Conservation (phyloP, 1,140 invertebrate genomes). For the Mamestra configurata region DNA sequence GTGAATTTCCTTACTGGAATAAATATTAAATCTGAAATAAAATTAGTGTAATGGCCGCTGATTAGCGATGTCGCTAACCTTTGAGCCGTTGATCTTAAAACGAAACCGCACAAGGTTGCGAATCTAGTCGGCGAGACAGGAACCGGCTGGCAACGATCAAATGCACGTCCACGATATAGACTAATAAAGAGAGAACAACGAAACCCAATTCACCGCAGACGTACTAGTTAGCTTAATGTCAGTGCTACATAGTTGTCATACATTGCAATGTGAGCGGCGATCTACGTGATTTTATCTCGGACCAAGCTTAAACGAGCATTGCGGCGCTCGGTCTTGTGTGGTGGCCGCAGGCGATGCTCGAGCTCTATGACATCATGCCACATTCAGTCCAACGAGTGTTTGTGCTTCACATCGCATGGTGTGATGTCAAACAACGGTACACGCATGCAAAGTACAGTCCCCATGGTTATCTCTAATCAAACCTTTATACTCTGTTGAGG, state of each 20-base stretch:
- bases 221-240: conserved; percentile 5
- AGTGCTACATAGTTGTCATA: not conserved
- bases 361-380: conserved; percentile 21
- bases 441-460: conserved; percentile 6
- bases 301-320: not conserved
- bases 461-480: conserved; percentile 30
- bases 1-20: not conserved
- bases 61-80: conserved; percentile 40
- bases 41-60: conserved; percentile 7
- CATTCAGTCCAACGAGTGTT: conserved; percentile 4
- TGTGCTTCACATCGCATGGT: not conserved
- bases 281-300: conserved; percentile 14
- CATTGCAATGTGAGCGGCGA: conserved; percentile 23
- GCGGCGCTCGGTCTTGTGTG: not conserved
- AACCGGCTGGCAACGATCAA: not conserved
- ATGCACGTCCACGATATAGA: conserved; percentile 4
- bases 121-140: not conserved
- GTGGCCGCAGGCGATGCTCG: conserved; percentile 2
- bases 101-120: conserved; percentile 23
- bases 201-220: not conserved
- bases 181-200: conserved; percentile 27
- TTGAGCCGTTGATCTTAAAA: conserved; percentile 10
- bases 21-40: not conserved
- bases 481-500: not conserved
- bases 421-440: conserved; percentile 42